Conservation (phyloP, 2,113 vertebrate genomes). For the Oncorhynchus keta region DNA sequence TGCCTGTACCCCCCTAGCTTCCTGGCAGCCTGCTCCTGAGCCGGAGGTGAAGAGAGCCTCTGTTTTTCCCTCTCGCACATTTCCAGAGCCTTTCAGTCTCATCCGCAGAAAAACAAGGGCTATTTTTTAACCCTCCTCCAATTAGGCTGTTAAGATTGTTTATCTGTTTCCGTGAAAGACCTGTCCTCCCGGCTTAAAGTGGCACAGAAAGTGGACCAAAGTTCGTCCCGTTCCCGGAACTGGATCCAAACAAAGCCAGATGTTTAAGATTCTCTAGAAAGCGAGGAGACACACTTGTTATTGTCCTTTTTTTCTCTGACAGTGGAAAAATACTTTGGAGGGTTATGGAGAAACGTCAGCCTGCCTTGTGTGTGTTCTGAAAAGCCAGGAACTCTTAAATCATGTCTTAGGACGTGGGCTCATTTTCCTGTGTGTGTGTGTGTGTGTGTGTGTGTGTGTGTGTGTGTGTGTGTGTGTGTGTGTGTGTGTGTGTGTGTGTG, state of each 20-base stretch:
- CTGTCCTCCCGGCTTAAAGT: background rate
- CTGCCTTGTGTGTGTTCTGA: slow-evolving; percentile 3
- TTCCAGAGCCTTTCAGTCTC: slow-evolving; percentile 28
- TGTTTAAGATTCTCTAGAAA: slow-evolving; percentile 64
- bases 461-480: too few species aligned
- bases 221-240: slow-evolving; percentile 59
- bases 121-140: slow-evolving; percentile 52
- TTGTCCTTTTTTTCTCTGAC: slow-evolving; percentile 4
- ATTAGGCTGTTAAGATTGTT: slow-evolving; percentile 51
- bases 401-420: background rate
- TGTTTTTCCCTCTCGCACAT: slow-evolving; percentile 14
- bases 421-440: background rate
- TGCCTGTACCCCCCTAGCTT: background rate
- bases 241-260: slow-evolving; percentile 57
- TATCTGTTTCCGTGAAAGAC: slow-evolving; percentile 45
- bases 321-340: slow-evolving; percentile 21
- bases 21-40: background rate
- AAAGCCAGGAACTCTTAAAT: too few species aligned
- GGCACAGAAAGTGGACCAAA: slow-evolving; percentile 33
- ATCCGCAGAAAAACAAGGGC: background rate
- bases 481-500: too few species aligned
- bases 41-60: background rate
- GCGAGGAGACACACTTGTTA: slow-evolving; percentile 22
- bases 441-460: too few species aligned
- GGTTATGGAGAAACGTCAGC: slow-evolving; percentile 9